A percentile compares a stretch with the other conserved stretches of the same genome.
Evolutionary conservation across 2,888 invertebrate genomes (phyloP).

Genomic region (Tetanocera ferruginea): DNA sequence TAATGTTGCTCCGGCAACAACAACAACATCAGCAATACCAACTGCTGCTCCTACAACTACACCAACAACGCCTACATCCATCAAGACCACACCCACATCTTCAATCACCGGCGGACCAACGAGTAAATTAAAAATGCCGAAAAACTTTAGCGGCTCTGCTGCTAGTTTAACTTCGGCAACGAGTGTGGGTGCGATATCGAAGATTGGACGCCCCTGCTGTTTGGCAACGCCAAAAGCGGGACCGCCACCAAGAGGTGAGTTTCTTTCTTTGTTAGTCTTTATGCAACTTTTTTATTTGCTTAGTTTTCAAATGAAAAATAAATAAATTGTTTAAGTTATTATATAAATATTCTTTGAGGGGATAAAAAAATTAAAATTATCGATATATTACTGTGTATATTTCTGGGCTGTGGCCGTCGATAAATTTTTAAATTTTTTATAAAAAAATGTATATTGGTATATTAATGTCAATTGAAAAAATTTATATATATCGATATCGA

Average conservation of each 20-base stretch:
- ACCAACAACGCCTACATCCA: conserved; percentile 46
- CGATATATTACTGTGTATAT: too few species aligned
- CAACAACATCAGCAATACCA: conserved; percentile 9
- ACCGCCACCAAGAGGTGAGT: conserved; percentile 64
- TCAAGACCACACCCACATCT: conserved; percentile 58
- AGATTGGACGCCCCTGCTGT: conserved; percentile 62
- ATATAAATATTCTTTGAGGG: neutral
- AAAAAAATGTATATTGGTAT: too few species aligned
- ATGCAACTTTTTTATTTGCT: neutral
- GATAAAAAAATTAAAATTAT: neutral
- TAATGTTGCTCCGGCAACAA: conserved; percentile 34
- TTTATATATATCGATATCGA: too few species aligned
- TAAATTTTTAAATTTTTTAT: too few species aligned
- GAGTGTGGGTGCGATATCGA: conserved; percentile 52
- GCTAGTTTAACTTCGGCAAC: conserved; percentile 9
- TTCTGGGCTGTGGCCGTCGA: too few species aligned
- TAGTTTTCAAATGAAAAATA: neutral
- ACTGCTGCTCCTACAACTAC: neutral
- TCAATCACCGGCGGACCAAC: conserved; percentile 56
- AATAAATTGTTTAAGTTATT: neutral
- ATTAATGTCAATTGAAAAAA: too few species aligned
- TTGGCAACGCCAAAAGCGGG: conserved; percentile 63
- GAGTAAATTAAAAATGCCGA: conserved; percentile 57
- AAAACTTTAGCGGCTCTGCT: conserved; percentile 57
- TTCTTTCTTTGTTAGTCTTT: neutral